These are phyloP conservation scores for Cataglyphis livida DNA, from an alignment of 2,888 invertebrate species.

Conservation along the genomic window DNA sequence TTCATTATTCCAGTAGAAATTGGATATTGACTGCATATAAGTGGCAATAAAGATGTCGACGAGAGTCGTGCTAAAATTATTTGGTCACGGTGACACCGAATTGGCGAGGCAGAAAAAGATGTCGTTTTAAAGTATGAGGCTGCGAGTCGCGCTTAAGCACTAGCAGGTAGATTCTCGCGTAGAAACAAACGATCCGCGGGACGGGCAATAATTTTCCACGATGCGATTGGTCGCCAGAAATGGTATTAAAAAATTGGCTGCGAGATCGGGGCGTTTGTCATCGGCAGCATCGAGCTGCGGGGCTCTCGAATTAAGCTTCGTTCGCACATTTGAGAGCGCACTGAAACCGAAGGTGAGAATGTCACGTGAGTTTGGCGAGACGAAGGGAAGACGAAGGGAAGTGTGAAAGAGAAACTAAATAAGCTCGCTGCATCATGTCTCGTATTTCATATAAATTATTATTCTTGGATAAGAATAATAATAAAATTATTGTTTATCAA, in stretches of 20 bases:
- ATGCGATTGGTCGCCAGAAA: conserved; percentile 75
- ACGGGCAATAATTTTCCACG: conserved; percentile 78
- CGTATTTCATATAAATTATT: conserved; percentile 48
- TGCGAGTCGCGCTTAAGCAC: conserved; percentile 76
- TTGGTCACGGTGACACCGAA: conserved; percentile 30
- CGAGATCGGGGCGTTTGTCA: conserved; percentile 77
- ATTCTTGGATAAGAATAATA: not conserved
- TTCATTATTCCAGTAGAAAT: not conserved
- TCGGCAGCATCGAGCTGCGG: conserved; percentile 62
- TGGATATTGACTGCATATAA: not conserved
- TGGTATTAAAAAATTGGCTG: conserved; percentile 79
- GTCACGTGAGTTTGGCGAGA: conserved; percentile 38
- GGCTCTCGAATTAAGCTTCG: conserved; percentile 60
- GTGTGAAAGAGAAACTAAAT: conserved; percentile 52
- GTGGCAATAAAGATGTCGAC: conserved; percentile 19
- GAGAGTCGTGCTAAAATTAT: conserved; percentile 42
- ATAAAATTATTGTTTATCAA: not conserved
- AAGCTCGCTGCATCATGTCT: conserved; percentile 49
- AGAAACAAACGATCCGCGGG: conserved; percentile 80
- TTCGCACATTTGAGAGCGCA: conserved; percentile 59
- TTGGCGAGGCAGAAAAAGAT: conserved; percentile 8
- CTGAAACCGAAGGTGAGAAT: conserved; percentile 65
- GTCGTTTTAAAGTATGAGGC: conserved; percentile 70
- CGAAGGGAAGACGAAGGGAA: conserved; percentile 48
- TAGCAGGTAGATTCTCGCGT: conserved; percentile 76